phyloP scores from a whole-genome alignment of 2,113 vertebrate genomes.

The Rhabdomys dilectus region DNA sequence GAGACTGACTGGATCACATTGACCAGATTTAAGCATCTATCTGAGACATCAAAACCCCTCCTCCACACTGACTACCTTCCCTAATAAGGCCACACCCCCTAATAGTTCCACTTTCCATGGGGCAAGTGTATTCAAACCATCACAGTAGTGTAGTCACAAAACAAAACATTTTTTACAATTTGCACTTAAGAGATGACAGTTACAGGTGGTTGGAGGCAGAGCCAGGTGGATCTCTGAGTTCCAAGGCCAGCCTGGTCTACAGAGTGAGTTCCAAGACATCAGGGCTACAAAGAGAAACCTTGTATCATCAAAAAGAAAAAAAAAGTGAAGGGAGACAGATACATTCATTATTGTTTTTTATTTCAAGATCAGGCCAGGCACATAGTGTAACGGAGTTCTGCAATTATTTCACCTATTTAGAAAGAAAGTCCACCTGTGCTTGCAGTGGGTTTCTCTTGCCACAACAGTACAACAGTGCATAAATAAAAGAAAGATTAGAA shows the following conservation, averaged over 20 bases:
- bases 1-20: too few relatives aligned
- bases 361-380: slow-evolving; percentile 5
- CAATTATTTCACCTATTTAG: not conserved
- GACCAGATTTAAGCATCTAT: too few relatives aligned
- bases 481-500: slow-evolving; percentile 10
- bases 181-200: slow-evolving; percentile 2
- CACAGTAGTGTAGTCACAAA: not conserved
- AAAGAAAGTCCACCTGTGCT: slow-evolving; percentile 41
- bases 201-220: not conserved
- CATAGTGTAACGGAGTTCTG: not conserved
- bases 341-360: slow-evolving; percentile 11
- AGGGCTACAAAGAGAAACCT: not conserved
- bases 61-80: too few relatives aligned
- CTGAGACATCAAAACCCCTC: too few relatives aligned
- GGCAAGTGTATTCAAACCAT: too few relatives aligned
- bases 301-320: not conserved
- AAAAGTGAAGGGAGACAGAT: not conserved
- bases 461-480: not conserved
- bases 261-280: not conserved
- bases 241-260: not conserved
- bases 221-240: not conserved
- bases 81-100: too few relatives aligned
- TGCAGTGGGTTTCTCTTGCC: not conserved
- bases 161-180: not conserved
- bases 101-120: too few relatives aligned